Conservation (phyloP, 2,113 vertebrate genomes). For the Phaethornis superciliosus region DNA sequence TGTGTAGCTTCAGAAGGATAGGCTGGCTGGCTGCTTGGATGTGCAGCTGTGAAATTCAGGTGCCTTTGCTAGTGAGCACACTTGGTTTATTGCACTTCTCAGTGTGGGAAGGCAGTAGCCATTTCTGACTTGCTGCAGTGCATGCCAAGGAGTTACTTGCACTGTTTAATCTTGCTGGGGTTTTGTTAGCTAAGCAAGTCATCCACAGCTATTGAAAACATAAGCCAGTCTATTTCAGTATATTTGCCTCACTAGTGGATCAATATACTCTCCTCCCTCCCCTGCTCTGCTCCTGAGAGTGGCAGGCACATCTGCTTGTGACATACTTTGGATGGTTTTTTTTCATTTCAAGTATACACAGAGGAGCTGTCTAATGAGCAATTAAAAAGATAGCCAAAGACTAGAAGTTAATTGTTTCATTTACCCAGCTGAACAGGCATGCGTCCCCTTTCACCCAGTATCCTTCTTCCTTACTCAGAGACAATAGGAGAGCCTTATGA, state of each 20-base stretch:
- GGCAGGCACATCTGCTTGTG: background rate
- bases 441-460: background rate
- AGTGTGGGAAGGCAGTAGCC: background rate
- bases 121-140: background rate
- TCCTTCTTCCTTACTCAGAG: background rate
- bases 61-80: rapidly evolving
- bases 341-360: background rate
- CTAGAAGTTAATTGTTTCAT: background rate
- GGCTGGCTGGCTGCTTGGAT: rapidly evolving
- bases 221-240: background rate
- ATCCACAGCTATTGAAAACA: background rate
- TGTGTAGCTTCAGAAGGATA: background rate
- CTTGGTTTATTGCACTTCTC: rapidly evolving
- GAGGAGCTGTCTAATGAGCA: constrained; percentile 26
- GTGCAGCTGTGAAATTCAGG: background rate
- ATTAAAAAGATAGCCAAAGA: background rate
- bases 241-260: background rate
- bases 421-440: background rate
- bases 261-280: background rate
- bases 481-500: background rate
- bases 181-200: background rate
- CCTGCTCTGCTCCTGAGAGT: background rate
- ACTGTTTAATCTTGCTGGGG: background rate
- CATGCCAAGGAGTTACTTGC: background rate
- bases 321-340: background rate